Base-by-base conservation (phyloP, 2,113 vertebrate genomes). In the Gymnarchus niloticus region DNA sequence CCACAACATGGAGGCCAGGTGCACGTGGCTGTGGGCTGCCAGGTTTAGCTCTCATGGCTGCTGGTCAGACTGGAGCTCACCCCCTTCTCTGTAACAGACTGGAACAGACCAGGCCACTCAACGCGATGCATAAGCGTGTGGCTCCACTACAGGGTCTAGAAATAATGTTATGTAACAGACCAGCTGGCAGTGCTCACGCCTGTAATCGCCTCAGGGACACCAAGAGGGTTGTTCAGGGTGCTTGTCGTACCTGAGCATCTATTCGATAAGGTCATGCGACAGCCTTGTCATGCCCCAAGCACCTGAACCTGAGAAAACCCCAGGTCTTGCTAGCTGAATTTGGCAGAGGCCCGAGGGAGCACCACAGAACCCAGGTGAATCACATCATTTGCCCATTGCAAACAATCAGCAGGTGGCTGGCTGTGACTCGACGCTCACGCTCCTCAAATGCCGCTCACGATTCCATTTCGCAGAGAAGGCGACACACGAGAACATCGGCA, bases 391-490 rank as follows among this genome's bases (percentile, higher is more conserved):
- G 86, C 85, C 88, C 88, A 87, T 86, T 56, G 54, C 81, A 59
- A 59, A 80, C 86, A 33, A 52, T 91, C 90, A 88, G 89, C 87
- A 86, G 52, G 83, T 78, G 23, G 69, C 81, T 87, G 65, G 87
- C 87, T 87, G 88, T 88, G 88, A 89, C 83, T 91, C 89, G 88
- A 85, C 51, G 37, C 87, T 86, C 57, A 61, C 3, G 57, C 56
- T 9, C n/a, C 25, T n/a, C 56, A n/a, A n/a, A n/a, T n/a, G n/a
- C n/a, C n/a, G n/a, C n/a, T n/a, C n/a, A n/a, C n/a, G n/a, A n/a
- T n/a, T n/a, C n/a, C n/a, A n/a, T n/a, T n/a, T n/a, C n/a, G n/a
- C n/a, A n/a, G n/a, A n/a, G n/a, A n/a, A n/a, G n/a, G n/a, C n/a
- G n/a, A n/a, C n/a, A n/a, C n/a, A n/a, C n/a, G n/a, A n/a, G n/a